phyloP scores from a whole-genome alignment of 2,113 vertebrate genomes.

The Carlito syrichta region DNA sequence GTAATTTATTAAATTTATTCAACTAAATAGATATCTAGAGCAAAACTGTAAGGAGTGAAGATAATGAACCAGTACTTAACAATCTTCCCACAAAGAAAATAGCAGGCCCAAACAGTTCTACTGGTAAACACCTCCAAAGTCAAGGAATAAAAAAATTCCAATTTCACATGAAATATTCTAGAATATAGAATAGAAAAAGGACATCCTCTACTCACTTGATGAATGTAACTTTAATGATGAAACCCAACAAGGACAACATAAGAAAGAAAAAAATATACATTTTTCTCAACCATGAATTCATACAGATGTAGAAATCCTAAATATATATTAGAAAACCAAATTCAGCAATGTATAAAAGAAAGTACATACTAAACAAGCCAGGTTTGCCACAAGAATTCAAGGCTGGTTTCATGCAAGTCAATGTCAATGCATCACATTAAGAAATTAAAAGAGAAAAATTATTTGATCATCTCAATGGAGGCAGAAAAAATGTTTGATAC shows the following conservation, averaged over 20 bases:
- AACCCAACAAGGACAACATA: not conserved
- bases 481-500: not conserved
- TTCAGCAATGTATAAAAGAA: not conserved
- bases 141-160: not conserved
- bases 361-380: not conserved
- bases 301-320: not conserved
- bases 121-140: not conserved
- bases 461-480: not conserved
- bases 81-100: constrained; percentile 4
- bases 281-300: constrained; percentile 2
- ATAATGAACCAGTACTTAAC: not conserved
- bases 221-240: not conserved
- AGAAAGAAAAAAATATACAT: not conserved
- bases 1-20: not conserved
- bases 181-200: not conserved
- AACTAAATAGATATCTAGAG: constrained; percentile 25
- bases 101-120: not conserved
- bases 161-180: not conserved
- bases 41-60: not conserved
- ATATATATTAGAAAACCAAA: not conserved
- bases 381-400: constrained; percentile 4
- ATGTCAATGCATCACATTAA: not conserved
- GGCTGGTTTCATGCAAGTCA: not conserved
- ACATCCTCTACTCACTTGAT: not conserved
- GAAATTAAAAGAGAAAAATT: constrained; percentile 9